A percentile compares a stretch with the other conserved stretches of the same genome.
Evolutionary conservation across 2,888 invertebrate species (phyloP).

Genomic region (Polia nebulosa): DNA sequence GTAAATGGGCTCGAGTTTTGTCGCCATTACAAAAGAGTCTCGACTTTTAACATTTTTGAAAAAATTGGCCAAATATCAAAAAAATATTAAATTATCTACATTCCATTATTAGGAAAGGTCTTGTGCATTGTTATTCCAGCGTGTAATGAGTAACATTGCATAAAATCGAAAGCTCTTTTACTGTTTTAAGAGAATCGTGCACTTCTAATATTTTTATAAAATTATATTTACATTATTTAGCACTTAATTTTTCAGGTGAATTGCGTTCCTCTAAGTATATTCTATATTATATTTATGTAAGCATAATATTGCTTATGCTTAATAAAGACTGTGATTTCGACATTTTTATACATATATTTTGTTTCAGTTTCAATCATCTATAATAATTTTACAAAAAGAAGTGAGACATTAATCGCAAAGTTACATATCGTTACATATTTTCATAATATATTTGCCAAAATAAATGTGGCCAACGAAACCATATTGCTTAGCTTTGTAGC

Average conservation of each 20-base stretch:
- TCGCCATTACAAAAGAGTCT: conserved; percentile 8
- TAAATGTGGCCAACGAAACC: conserved; percentile 55
- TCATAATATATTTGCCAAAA: conserved; percentile 59
- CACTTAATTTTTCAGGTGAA: conserved; percentile 34
- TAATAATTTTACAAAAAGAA: conserved; percentile 27
- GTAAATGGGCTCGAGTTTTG: conserved; percentile 26
- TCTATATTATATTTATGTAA: conserved; percentile 35
- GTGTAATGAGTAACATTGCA: not conserved
- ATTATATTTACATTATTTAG: conserved; percentile 38
- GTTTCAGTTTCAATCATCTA: conserved; percentile 24
- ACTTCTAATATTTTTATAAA: conserved; percentile 50
- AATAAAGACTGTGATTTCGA: conserved; percentile 39
- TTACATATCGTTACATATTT: conserved; percentile 60
- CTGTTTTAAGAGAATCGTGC: conserved; percentile 13
- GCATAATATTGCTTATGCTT: conserved; percentile 33
- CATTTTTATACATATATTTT: conserved; percentile 10
- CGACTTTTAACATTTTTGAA: conserved; percentile 4
- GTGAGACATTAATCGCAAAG: conserved; percentile 45
- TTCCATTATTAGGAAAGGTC: conserved; percentile 19
- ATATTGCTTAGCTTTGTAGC: conserved; percentile 45
- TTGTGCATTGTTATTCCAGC: conserved; percentile 8
- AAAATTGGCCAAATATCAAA: not conserved
- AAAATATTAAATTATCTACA: conserved; percentile 21
- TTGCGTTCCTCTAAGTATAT: conserved; percentile 36
- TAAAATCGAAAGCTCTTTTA: conserved; percentile 5